Conservation (phyloP, 2,797 vertebrate species). For the Champsocephalus esox region DNA sequence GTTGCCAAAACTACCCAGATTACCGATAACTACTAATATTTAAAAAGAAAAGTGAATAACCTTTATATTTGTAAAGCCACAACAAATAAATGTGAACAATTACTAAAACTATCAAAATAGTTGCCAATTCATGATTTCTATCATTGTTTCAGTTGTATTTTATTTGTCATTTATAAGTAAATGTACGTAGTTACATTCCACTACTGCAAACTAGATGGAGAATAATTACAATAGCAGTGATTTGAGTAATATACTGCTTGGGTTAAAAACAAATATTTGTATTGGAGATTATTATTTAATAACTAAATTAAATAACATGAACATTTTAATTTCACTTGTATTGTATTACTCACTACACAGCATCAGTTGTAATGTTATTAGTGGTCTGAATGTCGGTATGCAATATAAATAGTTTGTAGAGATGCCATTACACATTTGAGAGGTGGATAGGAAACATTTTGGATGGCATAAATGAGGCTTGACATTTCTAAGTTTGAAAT, state of each 20-base stretch:
- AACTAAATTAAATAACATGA: not conserved
- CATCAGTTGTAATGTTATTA: not conserved
- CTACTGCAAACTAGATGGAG: not conserved
- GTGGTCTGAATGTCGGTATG: not conserved
- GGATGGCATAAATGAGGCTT: not conserved
- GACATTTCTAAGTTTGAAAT: constrained; percentile 13
- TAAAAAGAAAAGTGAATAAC: too few relatives aligned
- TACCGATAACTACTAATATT: too few relatives aligned
- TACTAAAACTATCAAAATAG: too few relatives aligned
- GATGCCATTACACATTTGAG: not conserved
- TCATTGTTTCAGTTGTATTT: too few relatives aligned
- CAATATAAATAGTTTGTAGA: not conserved
- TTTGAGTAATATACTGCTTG: not conserved
- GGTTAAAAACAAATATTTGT: not conserved
- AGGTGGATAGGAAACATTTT: not conserved
- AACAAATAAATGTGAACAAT: too few relatives aligned
- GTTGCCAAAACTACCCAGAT: too few relatives aligned
- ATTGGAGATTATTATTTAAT: not conserved
- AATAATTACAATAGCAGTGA: not conserved
- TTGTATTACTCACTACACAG: not conserved
- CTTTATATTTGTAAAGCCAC: too few relatives aligned
- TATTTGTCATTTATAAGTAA: too few relatives aligned
- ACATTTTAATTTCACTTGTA: not conserved
- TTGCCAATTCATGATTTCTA: too few relatives aligned
- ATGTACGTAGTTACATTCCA: too few relatives aligned